phyloP scores from a whole-genome alignment of 37 sponge, comb jelly and placozoan species.

The Cladorhizidae sp. region DNA sequence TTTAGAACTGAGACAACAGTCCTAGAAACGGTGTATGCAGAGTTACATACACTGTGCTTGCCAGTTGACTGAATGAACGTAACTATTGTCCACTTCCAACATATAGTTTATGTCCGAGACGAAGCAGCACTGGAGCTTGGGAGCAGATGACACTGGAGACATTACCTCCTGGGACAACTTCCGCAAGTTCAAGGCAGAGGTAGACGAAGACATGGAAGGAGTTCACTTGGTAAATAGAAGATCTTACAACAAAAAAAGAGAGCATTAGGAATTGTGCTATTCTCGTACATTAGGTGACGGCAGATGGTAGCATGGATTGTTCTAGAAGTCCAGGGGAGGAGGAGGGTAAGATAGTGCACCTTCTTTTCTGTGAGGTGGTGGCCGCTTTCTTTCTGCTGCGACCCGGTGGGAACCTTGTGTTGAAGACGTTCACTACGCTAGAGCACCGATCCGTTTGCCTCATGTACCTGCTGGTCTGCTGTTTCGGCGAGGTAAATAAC shows the following conservation, averaged over 20 bases:
- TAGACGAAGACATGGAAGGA: constrained; percentile 33
- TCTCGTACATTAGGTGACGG: constrained; percentile 88
- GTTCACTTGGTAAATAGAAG: constrained; percentile 47
- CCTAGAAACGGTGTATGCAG: no score
- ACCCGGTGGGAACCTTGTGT: constrained; percentile 68
- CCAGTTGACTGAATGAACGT: no score
- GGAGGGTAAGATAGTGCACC: constrained; percentile 72
- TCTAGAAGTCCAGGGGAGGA: constrained; percentile 80
- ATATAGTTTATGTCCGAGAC: constrained; percentile 82
- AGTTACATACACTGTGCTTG: no score
- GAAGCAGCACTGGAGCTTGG: constrained; percentile 80
- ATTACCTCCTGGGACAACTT: constrained; percentile 80
- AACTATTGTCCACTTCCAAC: no score
- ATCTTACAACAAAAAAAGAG: neutral
- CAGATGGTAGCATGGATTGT: constrained; percentile 88
- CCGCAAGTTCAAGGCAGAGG: constrained; percentile 37
- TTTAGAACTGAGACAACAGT: no score
- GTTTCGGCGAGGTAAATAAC: constrained; percentile 77
- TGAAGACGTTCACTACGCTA: constrained; percentile 89
- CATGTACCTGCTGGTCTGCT: constrained; percentile 81
- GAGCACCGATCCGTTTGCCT: constrained; percentile 77
- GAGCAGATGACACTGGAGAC: constrained; percentile 90
- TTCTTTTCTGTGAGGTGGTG: constrained; percentile 83
- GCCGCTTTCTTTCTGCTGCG: constrained; percentile 72
- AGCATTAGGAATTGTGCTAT: neutral